phyloP scores from a whole-genome alignment of 35 echinoderm and acorn worm genomes.

The Hemicentrotus pulcherrimus region DNA sequence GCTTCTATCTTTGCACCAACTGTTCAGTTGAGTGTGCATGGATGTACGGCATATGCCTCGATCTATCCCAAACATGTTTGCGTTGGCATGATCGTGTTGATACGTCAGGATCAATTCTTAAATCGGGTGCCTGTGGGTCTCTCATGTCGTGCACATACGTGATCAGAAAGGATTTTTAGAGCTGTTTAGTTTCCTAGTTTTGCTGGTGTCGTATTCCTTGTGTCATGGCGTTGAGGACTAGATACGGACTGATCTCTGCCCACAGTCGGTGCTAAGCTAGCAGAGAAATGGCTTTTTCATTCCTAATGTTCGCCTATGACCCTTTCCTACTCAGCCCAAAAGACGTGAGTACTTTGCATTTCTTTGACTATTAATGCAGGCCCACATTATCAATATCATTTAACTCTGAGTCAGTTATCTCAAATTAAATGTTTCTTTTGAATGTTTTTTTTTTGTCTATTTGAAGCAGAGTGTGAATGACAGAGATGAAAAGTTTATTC shows the following conservation, averaged over 20 bases:
- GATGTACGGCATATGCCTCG: neutral
- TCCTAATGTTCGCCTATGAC: constrained; percentile 45
- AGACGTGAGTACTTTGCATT: constrained; percentile 29
- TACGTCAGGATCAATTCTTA: neutral
- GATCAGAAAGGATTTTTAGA: neutral
- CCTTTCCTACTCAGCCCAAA: constrained; percentile 38
- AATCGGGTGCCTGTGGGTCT: neutral
- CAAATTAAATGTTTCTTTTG: neutral
- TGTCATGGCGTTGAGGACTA: neutral
- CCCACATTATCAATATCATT: neutral
- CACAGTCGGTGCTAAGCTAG: neutral
- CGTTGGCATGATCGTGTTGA: constrained; percentile 30
- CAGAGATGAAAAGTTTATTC: neutral
- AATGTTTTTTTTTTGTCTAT: neutral
- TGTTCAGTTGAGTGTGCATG: neutral
- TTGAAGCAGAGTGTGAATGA: neutral
- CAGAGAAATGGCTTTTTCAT: constrained; percentile 35
- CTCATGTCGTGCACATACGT: constrained; percentile 1
- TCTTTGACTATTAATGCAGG: neutral
- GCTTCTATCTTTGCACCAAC: neutral
- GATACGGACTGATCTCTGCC: neutral
- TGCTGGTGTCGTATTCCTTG: neutral
- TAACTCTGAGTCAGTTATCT: neutral
- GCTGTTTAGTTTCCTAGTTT: neutral
- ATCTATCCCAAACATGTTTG: constrained; percentile 33